Percentiles rank a stretch among this genome's conserved stretches.
Evolutionary conservation across 2,888 invertebrate genomes (phyloP).

Genomic region (Mimas tiliae): DNA sequence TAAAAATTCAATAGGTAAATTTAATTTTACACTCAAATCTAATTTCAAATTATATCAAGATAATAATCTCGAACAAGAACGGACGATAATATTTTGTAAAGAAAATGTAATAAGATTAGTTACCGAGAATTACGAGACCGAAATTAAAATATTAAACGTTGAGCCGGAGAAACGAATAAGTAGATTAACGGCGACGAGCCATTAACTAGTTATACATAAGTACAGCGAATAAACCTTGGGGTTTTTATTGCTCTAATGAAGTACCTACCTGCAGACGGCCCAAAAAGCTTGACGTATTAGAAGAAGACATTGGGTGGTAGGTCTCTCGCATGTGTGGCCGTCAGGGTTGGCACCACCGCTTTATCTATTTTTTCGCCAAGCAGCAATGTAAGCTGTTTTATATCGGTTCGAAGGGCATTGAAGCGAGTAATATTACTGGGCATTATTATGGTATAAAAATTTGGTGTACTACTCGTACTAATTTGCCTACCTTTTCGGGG

Average conservation of each 20-base stretch:
- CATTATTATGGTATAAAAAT: too few relatives aligned
- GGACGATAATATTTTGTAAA: conserved; percentile 13
- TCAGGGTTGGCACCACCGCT: too few relatives aligned
- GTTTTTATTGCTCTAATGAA: conserved; percentile 13
- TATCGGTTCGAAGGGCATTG: too few relatives aligned
- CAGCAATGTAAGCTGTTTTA: too few relatives aligned
- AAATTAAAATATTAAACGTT: conserved; percentile 22
- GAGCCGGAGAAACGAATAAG: conserved; percentile 10
- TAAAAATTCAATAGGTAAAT: conserved; percentile 1
- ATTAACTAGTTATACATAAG: conserved; percentile 19
- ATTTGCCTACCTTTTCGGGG: too few relatives aligned
- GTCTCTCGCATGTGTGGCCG: too few relatives aligned
- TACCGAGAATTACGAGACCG: not conserved
- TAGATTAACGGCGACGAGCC: conserved; percentile 8
- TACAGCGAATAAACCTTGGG: conserved; percentile 7
- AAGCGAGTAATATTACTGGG: too few relatives aligned
- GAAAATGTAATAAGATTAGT: conserved; percentile 21
- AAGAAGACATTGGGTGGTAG: too few relatives aligned
- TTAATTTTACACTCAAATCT: conserved; percentile 8
- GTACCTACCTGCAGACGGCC: not conserved
- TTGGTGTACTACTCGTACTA: too few relatives aligned
- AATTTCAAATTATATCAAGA: conserved; percentile 13
- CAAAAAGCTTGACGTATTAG: not conserved
- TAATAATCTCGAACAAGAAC: conserved; percentile 5
- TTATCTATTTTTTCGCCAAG: too few relatives aligned